Base-by-base conservation (phyloP, 1,140 invertebrate genomes). In the Drosophila sturtevanti region DNA sequence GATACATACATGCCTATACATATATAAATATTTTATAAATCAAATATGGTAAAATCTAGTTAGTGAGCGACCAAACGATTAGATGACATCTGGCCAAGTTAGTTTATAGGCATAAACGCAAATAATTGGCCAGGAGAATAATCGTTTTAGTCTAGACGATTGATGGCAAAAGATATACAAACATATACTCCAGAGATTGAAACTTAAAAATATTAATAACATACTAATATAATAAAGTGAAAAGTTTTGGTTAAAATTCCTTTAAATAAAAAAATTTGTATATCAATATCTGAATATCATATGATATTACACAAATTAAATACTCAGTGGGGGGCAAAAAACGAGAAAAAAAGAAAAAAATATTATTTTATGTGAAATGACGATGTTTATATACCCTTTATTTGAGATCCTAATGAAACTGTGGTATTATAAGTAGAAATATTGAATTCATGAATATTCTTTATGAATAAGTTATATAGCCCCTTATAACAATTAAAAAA, bases 1-100 rank as follows among this genome's bases (percentile, higher is more conserved):
- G 16, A 9, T 4, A 44, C 6, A 16, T 9, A 48, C 16, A 68
- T 69, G 63, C 60, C 44, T 63, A n/a, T n/a, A 65, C 65, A 48
- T 60, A 68, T 68, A 75, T 75, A 71, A 75, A 78, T 75, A 75
- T 71, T 67, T 60, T 66, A 67, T 58, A 54, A 35, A 72, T 37
- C 77, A 62, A 55, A 72, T 79, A 79, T 79, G 73, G 77, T 63
- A 41, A 76, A 62, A 71, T 60, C 72, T 71, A 72, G 72, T 72
- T 68, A 67, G 63, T 64, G 52, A 55, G 63, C 64, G 48, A 52
- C 54, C 60, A 65, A 72, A 72, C 60, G 77, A 64, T 78, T 75
- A 71, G 67, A 67, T 75, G 55, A 38, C 52, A 27, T 48, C 56
- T 21, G 27, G 34, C 38, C 31, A 44, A 63, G 48, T 22, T 31